Conservation (phyloP, 2,113 vertebrate species). For the Antechinus flavipes region DNA sequence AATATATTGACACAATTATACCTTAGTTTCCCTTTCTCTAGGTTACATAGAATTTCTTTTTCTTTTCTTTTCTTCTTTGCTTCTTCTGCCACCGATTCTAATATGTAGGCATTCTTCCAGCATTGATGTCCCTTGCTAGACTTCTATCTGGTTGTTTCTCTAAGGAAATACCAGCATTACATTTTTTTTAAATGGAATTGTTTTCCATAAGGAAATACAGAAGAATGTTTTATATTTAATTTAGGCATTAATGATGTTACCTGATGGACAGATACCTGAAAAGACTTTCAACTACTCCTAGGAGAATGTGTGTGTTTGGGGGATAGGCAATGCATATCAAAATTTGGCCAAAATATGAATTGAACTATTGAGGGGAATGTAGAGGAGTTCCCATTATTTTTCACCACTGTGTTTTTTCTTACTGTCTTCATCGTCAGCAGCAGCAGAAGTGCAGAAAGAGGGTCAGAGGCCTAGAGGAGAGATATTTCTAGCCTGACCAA, state of each 20-base stretch:
- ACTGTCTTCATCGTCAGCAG: neutral
- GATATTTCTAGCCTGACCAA: slow-evolving; percentile 39
- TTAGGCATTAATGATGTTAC: slow-evolving; percentile 41
- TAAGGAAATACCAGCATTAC: slow-evolving; percentile 44
- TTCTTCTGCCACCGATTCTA: neutral
- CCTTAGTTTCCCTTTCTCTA: neutral
- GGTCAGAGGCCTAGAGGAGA: slow-evolving; percentile 2
- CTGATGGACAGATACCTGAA: slow-evolving; percentile 12
- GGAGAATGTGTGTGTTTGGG: neutral
- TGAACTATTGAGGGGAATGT: neutral
- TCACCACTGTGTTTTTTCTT: neutral
- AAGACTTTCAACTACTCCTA: neutral
- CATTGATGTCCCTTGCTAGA: slow-evolving; percentile 1
- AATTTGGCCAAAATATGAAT: neutral
- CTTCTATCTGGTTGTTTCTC: slow-evolving; percentile 48
- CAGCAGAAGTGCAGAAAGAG: slow-evolving; percentile 9
- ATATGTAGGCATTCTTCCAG: slow-evolving; percentile 53
- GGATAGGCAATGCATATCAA: neutral
- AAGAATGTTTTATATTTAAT: slow-evolving; percentile 61
- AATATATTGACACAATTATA: neutral
- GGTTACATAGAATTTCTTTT: neutral
- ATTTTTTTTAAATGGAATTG: slow-evolving; percentile 63
- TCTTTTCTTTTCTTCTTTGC: neutral
- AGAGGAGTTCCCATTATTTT: neutral
- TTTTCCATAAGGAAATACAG: slow-evolving; percentile 54